These are phyloP conservation scores for Pantelozetes paolii DNA, from an alignment of 2,888 invertebrate species.

Conservation along the genomic window DNA sequence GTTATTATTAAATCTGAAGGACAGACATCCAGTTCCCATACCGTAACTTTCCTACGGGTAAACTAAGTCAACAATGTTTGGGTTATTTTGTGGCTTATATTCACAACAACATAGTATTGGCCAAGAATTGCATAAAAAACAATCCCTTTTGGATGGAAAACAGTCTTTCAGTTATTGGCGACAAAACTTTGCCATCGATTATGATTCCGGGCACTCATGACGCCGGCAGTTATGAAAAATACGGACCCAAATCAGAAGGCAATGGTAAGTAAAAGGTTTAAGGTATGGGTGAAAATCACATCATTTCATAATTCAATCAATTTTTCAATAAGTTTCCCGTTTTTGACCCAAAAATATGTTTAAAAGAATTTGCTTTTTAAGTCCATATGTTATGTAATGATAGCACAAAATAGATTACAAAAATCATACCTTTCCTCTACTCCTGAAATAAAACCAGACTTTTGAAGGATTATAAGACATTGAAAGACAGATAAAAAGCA, in stretches of 20 bases:
- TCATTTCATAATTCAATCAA: neutral
- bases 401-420: too few relatives aligned
- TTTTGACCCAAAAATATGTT: too few relatives aligned
- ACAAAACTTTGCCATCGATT: conserved; percentile 60
- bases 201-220: conserved; percentile 69
- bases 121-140: conserved; percentile 45
- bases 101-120: conserved; percentile 44
- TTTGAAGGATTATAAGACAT: too few relatives aligned
- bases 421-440: too few relatives aligned
- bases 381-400: neutral
- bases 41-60: conserved; percentile 45
- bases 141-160: conserved; percentile 44
- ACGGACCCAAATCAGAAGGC: neutral
- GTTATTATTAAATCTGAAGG: conserved; percentile 43
- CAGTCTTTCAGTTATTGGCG: conserved; percentile 52
- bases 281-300: too few relatives aligned
- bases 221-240: conserved; percentile 60
- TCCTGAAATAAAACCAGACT: too few relatives aligned
- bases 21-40: conserved; percentile 49
- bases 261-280: neutral
- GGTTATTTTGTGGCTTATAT: conserved; percentile 51
- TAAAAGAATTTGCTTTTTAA: too few relatives aligned
- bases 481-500: too few relatives aligned
- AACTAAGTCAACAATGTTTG: conserved; percentile 48
- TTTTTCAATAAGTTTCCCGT: neutral